Evolutionary conservation across 2,888 invertebrate species (phyloP).

Genomic region (Mimumesa dahlbomi): DNA sequence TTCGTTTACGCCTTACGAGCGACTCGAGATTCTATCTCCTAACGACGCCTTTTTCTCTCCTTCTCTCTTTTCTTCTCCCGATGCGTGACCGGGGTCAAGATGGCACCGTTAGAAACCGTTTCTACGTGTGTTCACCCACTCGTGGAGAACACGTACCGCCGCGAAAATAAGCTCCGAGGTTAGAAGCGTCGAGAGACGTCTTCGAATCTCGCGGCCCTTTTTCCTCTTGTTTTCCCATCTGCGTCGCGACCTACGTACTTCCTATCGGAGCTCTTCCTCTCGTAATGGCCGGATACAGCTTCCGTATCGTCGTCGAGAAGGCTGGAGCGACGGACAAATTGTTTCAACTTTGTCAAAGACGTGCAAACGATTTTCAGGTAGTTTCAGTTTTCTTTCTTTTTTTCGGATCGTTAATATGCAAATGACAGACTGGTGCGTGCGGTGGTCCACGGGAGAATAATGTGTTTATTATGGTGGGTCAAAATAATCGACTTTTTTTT

Average conservation of each 20-base stretch:
- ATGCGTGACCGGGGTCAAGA: slow-evolving; percentile 74
- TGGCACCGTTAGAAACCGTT: slow-evolving; percentile 69
- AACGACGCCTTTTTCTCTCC: slow-evolving; percentile 34
- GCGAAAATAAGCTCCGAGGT: slow-evolving; percentile 64
- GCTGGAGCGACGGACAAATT: no score
- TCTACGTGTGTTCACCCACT: slow-evolving; percentile 62
- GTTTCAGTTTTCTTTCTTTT: no score
- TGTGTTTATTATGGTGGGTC: no score
- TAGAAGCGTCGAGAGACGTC: slow-evolving; percentile 44
- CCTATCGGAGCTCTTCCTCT: slow-evolving; percentile 4
- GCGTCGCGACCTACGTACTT: no score
- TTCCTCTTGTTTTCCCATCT: slow-evolving; percentile 18
- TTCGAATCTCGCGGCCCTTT: slow-evolving; percentile 20
- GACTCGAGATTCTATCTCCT: slow-evolving; percentile 60
- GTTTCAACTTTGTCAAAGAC: no score
- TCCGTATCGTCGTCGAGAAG: background rate
- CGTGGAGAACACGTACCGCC: slow-evolving; percentile 62
- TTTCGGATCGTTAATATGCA: no score
- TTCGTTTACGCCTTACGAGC: slow-evolving; percentile 58
- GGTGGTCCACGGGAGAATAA: no score
- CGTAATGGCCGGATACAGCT: background rate
- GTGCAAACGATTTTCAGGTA: no score
- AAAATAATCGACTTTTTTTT: no score
- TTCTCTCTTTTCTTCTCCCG: slow-evolving; percentile 32
- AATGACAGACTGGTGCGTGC: no score